Evolutionary conservation across 2,113 vertebrate species (phyloP).

Genomic region (Dromas ardeola): DNA sequence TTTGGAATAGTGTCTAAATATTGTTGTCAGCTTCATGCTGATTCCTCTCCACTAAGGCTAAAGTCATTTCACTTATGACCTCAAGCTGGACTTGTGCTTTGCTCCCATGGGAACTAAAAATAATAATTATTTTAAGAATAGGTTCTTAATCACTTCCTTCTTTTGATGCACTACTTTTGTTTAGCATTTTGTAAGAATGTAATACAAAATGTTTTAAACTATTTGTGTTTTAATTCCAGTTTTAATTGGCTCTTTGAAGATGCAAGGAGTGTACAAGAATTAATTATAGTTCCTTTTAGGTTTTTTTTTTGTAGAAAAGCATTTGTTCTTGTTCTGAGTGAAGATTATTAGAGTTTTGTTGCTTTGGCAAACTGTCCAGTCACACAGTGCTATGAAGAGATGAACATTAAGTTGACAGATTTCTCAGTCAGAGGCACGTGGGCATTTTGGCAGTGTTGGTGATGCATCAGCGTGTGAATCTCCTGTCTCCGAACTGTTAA

Average conservation of each 20-base stretch:
- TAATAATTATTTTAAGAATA: conserved; percentile 68
- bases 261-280: neutral
- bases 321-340: neutral
- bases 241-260: conserved; percentile 36
- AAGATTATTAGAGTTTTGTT: neutral
- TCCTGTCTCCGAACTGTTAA: neutral
- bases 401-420: conserved; percentile 18
- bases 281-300: neutral
- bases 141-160: conserved; percentile 68
- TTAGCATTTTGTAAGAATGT: conserved; percentile 35
- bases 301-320: neutral
- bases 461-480: neutral
- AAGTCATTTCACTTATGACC: neutral
- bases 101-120: conserved; percentile 67
- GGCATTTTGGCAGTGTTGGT: neutral
- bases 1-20: conserved; percentile 9
- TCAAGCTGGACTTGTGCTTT: conserved; percentile 52
- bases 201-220: conserved; percentile 47
- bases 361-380: conserved; percentile 1
- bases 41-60: neutral
- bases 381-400: neutral
- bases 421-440: neutral
- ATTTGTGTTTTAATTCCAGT: conserved; percentile 40
- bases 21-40: conserved; percentile 43
- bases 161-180: conserved; percentile 59